Conservation (phyloP, 2,888 invertebrate genomes). For the Flexamia atlantica region DNA sequence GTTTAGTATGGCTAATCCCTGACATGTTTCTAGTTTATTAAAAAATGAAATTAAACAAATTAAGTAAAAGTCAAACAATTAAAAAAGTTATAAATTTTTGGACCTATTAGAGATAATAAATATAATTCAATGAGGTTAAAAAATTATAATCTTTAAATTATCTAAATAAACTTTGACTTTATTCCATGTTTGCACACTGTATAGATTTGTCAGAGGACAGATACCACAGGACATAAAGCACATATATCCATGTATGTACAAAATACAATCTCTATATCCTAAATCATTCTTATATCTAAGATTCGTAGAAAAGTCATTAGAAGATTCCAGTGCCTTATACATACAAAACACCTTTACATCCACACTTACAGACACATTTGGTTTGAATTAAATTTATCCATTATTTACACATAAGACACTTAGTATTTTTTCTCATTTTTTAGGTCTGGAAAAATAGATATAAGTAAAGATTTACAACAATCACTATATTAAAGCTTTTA, state of each 20-base stretch:
- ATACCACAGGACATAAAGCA: conserved; percentile 61
- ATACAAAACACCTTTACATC: conserved; percentile 51
- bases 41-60: no score
- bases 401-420: conserved; percentile 65
- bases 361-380: conserved; percentile 56
- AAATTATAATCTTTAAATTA: conserved; percentile 32
- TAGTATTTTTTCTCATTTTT: conserved; percentile 62
- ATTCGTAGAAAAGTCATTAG: conserved; percentile 63
- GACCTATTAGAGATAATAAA: no score
- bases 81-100: no score
- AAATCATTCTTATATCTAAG: conserved; percentile 60
- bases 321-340: conserved; percentile 58
- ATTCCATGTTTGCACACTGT: conserved; percentile 61
- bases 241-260: conserved; percentile 61
- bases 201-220: conserved; percentile 50
- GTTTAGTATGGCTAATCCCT: no score
- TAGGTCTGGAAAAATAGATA: conserved; percentile 53
- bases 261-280: conserved; percentile 54
- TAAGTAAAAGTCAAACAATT: no score
- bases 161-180: conserved; percentile 64
- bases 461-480: conserved; percentile 52
- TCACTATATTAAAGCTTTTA: conserved; percentile 54
- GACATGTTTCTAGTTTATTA: no score
- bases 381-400: conserved; percentile 59
- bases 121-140: not conserved